Evolutionary conservation across 2,797 vertebrate species (phyloP), one percentile per base, ranked within the genome.

Genomic region (Ptychobarbus kaznakovi): DNA sequence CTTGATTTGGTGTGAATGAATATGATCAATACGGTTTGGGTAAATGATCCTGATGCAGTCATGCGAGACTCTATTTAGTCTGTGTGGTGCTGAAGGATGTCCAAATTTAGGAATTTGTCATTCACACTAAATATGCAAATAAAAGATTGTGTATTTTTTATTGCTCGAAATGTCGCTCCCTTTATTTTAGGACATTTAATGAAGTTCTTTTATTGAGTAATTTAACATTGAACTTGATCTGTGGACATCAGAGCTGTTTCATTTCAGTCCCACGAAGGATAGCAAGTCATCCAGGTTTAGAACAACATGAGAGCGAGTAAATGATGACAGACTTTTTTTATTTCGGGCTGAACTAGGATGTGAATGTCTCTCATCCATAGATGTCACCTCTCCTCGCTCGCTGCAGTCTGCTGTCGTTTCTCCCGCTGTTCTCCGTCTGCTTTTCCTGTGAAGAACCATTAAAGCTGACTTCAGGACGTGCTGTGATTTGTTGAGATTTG

Each of bases 401-500:
- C 40, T 32, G 25, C 49, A 77, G 75, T 40, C 44, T 74, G 35
- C 58, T 25, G 32, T 78, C 13, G 16, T 73, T 15, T 79, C 28
- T 13, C 35, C n/a, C 22, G 32, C 56, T 80, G 44, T 79, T 53
- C 56, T 68, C 66, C 46, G 20, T 74, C 79, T 77, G n/a, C 63
- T 32, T 87, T 44, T 74, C 53, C 84, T 44, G 32, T 65, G 61
- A 80, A 74, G 58, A 73, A 38, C 72, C 78, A 86, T 81, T 86
- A 75, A 81, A 75, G 58, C 77, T 72, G 69, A 73, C 66, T 61
- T 61, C 12, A 32, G 69, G 69, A 82, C 81, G 20, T 40, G 53
- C 53, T 44, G 69, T 74, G 69, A 82, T 82, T 63, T 74, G 38
- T 51, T 38, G 69, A 61, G 38, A 28, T 25, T 82, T 72, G 35